Percentiles rank a stretch among this genome's conserved stretches.
phyloP scores from a whole-genome alignment of 1,140 invertebrate genomes.

The Drosophila parabipectinata region DNA sequence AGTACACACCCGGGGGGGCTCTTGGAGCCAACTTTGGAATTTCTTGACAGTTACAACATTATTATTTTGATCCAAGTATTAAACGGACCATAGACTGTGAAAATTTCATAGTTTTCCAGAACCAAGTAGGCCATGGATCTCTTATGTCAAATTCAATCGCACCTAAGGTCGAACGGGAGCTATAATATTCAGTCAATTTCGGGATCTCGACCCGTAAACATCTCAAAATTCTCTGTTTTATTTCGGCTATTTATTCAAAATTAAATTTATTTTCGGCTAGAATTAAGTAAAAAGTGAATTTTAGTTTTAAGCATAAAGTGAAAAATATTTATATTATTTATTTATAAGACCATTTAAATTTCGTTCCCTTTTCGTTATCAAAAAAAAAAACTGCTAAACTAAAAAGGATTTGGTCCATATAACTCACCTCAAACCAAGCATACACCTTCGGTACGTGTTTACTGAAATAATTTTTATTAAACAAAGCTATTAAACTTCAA shows the following conservation, averaged over 20 bases:
- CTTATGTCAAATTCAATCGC: background rate
- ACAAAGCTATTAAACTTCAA: no score
- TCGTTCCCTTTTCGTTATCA: no score
- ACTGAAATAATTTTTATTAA: no score
- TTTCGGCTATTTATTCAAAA: background rate
- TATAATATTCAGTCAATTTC: slow-evolving; percentile 9
- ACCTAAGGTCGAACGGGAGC: background rate
- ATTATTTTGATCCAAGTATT: background rate
- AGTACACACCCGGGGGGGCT: no score
- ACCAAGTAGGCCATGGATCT: background rate
- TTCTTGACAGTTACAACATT: no score
- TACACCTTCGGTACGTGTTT: no score
- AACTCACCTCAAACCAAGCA: no score
- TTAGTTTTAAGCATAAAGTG: slow-evolving; percentile 1
- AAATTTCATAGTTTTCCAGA: background rate
- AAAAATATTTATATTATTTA: no score
- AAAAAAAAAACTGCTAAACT: no score
- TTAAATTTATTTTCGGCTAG: background rate
- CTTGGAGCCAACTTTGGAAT: background rate
- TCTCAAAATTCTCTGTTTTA: slow-evolving; percentile 6
- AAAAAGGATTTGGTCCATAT: no score
- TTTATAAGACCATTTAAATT: no score
- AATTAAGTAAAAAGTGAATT: slow-evolving; percentile 2
- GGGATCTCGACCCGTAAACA: background rate
- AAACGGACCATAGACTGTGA: background rate